Evolutionary conservation across 2,888 invertebrate species (phyloP).

Genomic region (Netelia inedita): DNA sequence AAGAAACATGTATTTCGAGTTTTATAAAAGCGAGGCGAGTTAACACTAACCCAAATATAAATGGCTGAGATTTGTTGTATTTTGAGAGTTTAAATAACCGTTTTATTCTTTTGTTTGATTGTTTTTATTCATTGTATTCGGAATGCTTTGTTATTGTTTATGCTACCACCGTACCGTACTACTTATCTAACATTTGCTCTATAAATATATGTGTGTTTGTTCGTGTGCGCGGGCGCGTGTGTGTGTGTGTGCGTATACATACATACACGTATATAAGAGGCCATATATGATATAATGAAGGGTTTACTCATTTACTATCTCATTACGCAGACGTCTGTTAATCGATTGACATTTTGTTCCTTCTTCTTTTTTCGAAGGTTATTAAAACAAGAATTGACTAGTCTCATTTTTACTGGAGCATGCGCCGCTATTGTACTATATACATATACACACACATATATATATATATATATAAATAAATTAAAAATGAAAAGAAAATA

Average conservation of each 20-base stretch:
- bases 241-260: not conserved
- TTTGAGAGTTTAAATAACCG: constrained; percentile 84
- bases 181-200: constrained; percentile 56
- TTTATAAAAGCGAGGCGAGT: constrained; percentile 71
- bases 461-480: not conserved
- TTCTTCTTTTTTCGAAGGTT: not conserved
- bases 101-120: constrained; percentile 72
- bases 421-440: constrained; percentile 62
- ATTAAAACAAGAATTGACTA: constrained; percentile 59
- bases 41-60: constrained; percentile 80
- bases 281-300: constrained; percentile 65
- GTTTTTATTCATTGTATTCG: constrained; percentile 77
- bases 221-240: not conserved
- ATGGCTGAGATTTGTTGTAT: constrained; percentile 84
- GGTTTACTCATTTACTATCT: constrained; percentile 76
- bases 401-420: constrained; percentile 65
- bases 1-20: constrained; percentile 65
- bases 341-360: constrained; percentile 56
- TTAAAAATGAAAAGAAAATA: constrained; percentile 26
- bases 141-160: constrained; percentile 81
- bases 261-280: constrained; percentile 16
- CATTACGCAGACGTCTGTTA: constrained; percentile 50
- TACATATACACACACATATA: constrained; percentile 24
- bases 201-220: constrained; percentile 3
- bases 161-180: constrained; percentile 68